Evolutionary conservation across 1,140 invertebrate species (phyloP), one percentile per base, ranked within the genome.

Genomic region (Bombus pascuorum): DNA sequence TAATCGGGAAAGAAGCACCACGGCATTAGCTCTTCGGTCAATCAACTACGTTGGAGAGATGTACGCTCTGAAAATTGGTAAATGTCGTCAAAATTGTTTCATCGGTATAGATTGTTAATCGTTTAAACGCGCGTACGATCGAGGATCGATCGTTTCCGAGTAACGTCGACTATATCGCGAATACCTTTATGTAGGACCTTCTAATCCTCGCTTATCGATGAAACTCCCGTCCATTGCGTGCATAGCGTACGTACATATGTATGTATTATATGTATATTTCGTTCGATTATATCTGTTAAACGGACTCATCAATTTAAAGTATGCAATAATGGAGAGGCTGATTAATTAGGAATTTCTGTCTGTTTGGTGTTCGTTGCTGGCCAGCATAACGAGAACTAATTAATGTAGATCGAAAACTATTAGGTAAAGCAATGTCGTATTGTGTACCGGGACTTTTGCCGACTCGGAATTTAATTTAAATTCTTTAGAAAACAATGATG

Each of bases 401-500:
- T 84, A 84, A 79, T 57, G 32, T n/a, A 34, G 77, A 62, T 85
- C 66, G 62, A 80, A 80, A 85, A 79, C 76, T 71, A 72, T 84
- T 80, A 62, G 66, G 28, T 25, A 37, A 34, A 59, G 42, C 75
- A 57, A 59, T 84, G 68, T 84, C 42, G 76, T 62, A 80, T 72
- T 42, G 66, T 59, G 28, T 4, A 25, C 37, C 9, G 37, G 39
- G 53, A 80, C 71, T 81, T 74, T 75, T 75, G 62, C 3, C 44
- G 28, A 4, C 28, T 12, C 22, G 79, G 78, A 85, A 85, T 85
- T 85, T 81, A 74, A 81, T 68, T 75, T 66, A 81, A 81, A 81
- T 81, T 85, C 84, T 81, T 81, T 18, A 32, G 78, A 81, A 81
- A 85, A 85, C 84, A 85, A 85, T 85, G 79, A 85, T 75, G 71